Conservation (phyloP, 1,140 invertebrate species). For the Heliconius congener region DNA sequence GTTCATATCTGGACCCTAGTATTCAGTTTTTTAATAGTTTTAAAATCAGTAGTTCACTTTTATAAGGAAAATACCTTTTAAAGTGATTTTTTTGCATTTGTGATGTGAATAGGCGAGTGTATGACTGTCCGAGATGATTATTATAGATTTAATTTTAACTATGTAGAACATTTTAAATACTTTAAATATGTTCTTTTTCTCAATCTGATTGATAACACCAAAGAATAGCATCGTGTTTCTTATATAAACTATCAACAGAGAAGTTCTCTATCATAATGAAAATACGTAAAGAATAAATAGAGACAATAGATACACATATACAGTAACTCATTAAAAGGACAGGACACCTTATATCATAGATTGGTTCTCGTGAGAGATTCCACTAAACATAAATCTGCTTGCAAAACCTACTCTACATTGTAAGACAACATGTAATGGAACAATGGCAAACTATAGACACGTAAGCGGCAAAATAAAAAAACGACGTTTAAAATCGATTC, state of each 20-base stretch:
- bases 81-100: neutral
- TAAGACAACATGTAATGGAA: neutral
- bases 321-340: neutral
- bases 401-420: conserved; percentile 1
- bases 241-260: too few species aligned
- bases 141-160: neutral
- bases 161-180: too few species aligned
- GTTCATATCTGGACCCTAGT: neutral
- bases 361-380: neutral
- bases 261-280: neutral
- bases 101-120: too few species aligned
- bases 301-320: neutral
- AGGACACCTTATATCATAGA: neutral
- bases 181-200: too few species aligned
- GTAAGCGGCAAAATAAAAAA: conserved; percentile 6
- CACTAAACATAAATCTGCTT: conserved; percentile 9
- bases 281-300: neutral
- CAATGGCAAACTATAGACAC: conserved; percentile 3
- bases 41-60: neutral
- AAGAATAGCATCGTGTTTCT: too few species aligned
- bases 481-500: neutral
- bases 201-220: too few species aligned
- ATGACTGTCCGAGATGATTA: neutral
- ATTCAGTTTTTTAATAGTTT: neutral
- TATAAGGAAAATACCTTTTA: too few species aligned